Evolutionary conservation across 2,113 vertebrate species (phyloP).

Genomic region (Micronisus gabar): DNA sequence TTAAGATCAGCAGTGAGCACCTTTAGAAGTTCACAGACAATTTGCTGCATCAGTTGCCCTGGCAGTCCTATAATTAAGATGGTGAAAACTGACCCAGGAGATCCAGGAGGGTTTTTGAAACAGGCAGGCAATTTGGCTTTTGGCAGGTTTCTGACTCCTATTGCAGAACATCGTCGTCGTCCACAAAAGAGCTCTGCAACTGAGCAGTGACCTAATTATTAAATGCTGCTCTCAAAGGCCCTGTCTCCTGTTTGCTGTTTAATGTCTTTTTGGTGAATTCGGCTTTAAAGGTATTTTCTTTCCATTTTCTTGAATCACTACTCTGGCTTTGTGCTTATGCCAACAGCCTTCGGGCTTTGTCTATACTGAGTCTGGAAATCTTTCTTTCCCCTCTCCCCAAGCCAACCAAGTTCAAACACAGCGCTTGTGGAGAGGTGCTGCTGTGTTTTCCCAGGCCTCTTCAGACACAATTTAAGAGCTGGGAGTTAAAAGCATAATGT

Average conservation of each 20-base stretch:
- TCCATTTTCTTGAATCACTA: background rate
- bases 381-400: background rate
- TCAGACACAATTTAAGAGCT: background rate
- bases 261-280: background rate
- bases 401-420: background rate
- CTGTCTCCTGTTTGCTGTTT: background rate
- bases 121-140: background rate
- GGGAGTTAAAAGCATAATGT: constrained; percentile 1
- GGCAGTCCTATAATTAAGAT: background rate
- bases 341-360: background rate
- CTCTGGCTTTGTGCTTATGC: background rate
- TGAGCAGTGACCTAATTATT: background rate
- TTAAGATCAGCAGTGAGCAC: background rate
- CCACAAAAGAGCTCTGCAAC: background rate
- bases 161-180: background rate
- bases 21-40: background rate
- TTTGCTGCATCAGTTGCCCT: background rate
- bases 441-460: background rate
- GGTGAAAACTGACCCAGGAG: background rate
- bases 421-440: background rate
- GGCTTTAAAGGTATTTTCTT: background rate
- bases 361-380: background rate
- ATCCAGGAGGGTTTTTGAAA: background rate
- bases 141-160: background rate
- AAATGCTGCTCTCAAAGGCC: background rate